Percentiles rank a stretch among this genome's conserved stretches.
Conservation (phyloP, 2,888 invertebrate genomes). For the Hirtodrosophila cameraria region DNA sequence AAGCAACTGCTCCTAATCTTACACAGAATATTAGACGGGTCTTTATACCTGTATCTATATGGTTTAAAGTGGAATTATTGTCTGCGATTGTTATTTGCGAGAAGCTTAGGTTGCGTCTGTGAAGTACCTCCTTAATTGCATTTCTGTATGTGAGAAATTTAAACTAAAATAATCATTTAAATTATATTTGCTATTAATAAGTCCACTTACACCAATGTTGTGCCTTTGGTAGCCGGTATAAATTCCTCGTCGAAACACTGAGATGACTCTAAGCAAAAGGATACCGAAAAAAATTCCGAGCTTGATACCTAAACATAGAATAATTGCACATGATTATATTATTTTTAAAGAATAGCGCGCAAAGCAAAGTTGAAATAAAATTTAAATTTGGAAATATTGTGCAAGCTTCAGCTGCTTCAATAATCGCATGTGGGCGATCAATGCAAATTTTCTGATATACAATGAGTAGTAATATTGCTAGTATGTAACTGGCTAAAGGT, state of each 20-base stretch:
- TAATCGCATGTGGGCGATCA: too few relatives aligned
- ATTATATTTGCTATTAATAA: not conserved
- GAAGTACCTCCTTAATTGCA: slow-evolving; percentile 87
- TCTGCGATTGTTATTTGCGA: slow-evolving; percentile 83
- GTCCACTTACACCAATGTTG: slow-evolving; percentile 87
- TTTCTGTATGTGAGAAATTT: slow-evolving; percentile 85
- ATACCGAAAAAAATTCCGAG: slow-evolving; percentile 90
- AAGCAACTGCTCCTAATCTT: too few relatives aligned
- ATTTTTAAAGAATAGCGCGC: too few relatives aligned
- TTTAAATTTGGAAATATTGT: too few relatives aligned
- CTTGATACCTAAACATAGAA: slow-evolving; percentile 86
- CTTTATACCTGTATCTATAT: slow-evolving; percentile 80
- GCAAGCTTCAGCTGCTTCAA: too few relatives aligned
- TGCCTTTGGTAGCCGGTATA: slow-evolving; percentile 88
- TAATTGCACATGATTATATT: not conserved
- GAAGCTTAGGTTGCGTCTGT: slow-evolving; percentile 86
- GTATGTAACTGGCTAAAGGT: too few relatives aligned
- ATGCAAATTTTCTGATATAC: too few relatives aligned
- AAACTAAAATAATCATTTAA: not conserved
- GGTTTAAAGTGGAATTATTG: slow-evolving; percentile 81
- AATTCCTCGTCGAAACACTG: slow-evolving; percentile 87
- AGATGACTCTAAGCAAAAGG: slow-evolving; percentile 86
- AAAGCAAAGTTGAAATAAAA: too few relatives aligned
- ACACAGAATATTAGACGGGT: too few relatives aligned
- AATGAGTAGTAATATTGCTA: too few relatives aligned